Evolutionary conservation across 2,888 invertebrate species (phyloP).

Genomic region (Chrysodeixis includens): DNA sequence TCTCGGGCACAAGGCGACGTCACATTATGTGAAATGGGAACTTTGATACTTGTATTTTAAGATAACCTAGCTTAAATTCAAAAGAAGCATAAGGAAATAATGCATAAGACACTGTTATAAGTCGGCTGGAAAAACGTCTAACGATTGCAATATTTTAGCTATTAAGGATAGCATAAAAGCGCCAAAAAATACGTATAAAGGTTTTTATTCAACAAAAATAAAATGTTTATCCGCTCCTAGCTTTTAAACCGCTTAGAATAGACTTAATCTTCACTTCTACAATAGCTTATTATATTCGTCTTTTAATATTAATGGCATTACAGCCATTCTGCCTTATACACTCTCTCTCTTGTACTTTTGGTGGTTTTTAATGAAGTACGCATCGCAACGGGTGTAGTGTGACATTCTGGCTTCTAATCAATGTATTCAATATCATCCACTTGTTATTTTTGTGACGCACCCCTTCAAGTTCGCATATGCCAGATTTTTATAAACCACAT

Average conservation of each 20-base stretch:
- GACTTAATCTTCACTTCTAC: neutral
- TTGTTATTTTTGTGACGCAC: conserved; percentile 77
- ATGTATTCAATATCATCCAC: conserved; percentile 83
- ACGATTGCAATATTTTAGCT: too few species aligned
- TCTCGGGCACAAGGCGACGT: conserved; percentile 42
- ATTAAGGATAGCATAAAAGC: too few species aligned
- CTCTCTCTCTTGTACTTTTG: conserved; percentile 31
- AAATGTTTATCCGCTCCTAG: too few species aligned
- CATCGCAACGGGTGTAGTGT: conserved; percentile 69
- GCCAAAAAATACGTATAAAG: too few species aligned
- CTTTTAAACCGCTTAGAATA: too few species aligned
- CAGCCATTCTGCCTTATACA: conserved; percentile 20
- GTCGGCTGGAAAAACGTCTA: too few species aligned
- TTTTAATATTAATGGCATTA: neutral
- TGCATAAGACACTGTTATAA: too few species aligned
- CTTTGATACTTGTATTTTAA: conserved; percentile 27
- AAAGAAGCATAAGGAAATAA: conserved; percentile 20
- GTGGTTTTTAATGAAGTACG: conserved; percentile 81
- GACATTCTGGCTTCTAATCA: conserved; percentile 75
- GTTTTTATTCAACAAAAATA: too few species aligned
- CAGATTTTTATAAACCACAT: conserved; percentile 65
- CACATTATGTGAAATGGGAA: conserved; percentile 57
- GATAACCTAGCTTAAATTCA: conserved; percentile 27
- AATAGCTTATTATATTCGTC: neutral
- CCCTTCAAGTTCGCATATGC: conserved; percentile 77